phyloP scores from a whole-genome alignment of 2,113 vertebrate genomes.

The Haliaeetus leucogaster region DNA sequence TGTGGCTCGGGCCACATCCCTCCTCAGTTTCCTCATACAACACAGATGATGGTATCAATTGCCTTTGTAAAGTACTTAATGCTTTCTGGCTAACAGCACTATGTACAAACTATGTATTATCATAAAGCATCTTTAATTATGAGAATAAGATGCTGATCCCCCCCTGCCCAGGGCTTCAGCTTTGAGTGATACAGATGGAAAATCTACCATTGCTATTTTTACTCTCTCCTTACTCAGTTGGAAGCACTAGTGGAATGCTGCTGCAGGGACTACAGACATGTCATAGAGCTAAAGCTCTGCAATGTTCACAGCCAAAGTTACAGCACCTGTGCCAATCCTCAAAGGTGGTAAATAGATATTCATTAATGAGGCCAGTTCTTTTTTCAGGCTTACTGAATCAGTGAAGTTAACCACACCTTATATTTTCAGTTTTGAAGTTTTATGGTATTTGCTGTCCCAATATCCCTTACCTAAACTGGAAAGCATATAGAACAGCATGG shows the following conservation, averaged over 20 bases:
- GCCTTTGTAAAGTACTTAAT: not conserved
- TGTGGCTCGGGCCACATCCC: not conserved
- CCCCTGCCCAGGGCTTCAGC: not conserved
- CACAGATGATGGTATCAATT: not conserved
- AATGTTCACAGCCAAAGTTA: not conserved
- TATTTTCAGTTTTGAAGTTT: not conserved
- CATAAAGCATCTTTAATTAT: not conserved
- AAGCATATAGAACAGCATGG: not conserved
- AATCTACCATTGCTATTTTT: slow-evolving; percentile 18
- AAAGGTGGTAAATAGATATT: not conserved
- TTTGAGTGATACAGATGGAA: not conserved
- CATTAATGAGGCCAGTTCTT: not conserved
- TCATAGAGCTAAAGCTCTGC: not conserved
- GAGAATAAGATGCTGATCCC: not conserved
- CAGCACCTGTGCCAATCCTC: not conserved
- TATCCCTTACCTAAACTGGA: not conserved
- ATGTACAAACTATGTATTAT: not conserved
- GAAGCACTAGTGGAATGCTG: not conserved
- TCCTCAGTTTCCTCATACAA: not conserved
- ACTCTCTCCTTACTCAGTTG: not conserved
- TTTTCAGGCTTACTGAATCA: not conserved
- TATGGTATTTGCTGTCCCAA: not conserved
- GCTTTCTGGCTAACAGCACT: not conserved
- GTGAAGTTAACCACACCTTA: not conserved
- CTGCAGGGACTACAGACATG: not conserved